Conservation (phyloP, 2,113 vertebrate species). For the Muntiacus reevesi region DNA sequence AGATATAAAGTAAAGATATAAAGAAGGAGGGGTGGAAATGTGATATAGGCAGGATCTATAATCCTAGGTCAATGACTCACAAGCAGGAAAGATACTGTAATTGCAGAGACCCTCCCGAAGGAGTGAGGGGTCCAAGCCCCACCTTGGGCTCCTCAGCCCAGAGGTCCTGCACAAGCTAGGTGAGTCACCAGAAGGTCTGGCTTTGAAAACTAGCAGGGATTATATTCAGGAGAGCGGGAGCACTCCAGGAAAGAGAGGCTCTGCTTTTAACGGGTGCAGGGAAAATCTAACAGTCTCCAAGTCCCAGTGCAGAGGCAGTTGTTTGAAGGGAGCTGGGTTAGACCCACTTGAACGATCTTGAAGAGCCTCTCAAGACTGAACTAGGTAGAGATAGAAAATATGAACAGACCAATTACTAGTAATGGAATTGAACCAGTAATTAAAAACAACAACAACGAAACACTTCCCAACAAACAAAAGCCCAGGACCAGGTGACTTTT, state of each 20-base stretch:
- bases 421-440: background rate
- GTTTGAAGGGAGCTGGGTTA: background rate
- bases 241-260: background rate
- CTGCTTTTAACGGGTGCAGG: background rate
- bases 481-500: background rate
- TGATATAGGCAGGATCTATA: background rate
- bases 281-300: background rate
- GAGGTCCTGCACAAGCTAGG: background rate
- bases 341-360: background rate
- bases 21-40: background rate
- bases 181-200: background rate
- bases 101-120: background rate
- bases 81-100: background rate
- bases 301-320: background rate
- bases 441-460: background rate
- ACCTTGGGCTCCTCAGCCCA: background rate
- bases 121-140: background rate
- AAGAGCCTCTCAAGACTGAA: background rate
- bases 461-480: background rate
- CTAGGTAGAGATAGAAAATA: background rate
- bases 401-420: background rate
- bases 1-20: background rate
- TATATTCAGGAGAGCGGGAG: background rate
- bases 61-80: background rate
- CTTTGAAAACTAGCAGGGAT: background rate